Conservation (phyloP, 2,888 invertebrate genomes). For the Myopa testacea region DNA sequence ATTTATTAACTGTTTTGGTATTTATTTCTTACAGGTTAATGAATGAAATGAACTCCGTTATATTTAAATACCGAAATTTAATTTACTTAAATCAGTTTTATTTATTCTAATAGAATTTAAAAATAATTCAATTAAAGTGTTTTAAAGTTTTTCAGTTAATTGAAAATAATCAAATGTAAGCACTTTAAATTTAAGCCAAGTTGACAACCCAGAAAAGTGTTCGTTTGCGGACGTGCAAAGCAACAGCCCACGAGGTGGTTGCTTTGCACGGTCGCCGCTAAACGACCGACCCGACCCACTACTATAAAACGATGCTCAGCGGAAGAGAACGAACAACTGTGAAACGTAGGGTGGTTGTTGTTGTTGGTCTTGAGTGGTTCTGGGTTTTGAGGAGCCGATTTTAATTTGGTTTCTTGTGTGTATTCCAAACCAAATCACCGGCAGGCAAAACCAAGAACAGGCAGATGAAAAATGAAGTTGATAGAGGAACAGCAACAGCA, state of each 20-base stretch:
- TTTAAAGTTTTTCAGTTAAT: neutral
- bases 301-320: slow-evolving; percentile 21
- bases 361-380: slow-evolving; percentile 21
- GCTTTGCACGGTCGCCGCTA: neutral
- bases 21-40: no score
- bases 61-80: no score
- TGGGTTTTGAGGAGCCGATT: slow-evolving; percentile 13
- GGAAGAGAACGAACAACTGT: neutral
- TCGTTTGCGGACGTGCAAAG: no score
- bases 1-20: no score
- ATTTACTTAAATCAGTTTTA: no score
- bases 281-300: slow-evolving; percentile 19
- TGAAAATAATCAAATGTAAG: no score
- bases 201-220: neutral
- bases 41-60: no score
- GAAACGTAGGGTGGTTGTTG: slow-evolving; percentile 19
- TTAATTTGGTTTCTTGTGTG: neutral
- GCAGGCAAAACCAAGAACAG: neutral
- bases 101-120: neutral
- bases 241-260: neutral
- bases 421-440: slow-evolving; percentile 4
- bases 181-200: neutral
- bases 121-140: neutral
- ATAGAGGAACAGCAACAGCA: slow-evolving; percentile 19
- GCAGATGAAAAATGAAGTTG: slow-evolving; percentile 18